Base-by-base conservation (phyloP, 1,140 invertebrate species). In the Theocolax elegans region DNA sequence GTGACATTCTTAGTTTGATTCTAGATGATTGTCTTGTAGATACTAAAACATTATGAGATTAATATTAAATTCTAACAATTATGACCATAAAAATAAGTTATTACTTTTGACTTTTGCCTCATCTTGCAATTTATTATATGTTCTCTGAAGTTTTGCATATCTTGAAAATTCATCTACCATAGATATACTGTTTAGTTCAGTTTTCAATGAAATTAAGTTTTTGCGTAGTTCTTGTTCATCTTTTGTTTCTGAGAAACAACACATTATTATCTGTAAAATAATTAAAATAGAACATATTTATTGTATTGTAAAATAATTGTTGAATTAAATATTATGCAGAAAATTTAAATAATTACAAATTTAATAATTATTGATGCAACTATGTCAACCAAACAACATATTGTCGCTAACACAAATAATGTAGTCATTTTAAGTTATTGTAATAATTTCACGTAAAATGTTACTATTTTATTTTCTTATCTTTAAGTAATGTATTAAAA, bases 121-220 rank as follows among this genome's bases (percentile, higher is more conserved):
- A 66, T 75, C 77, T 48, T 84, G 81, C 0, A 88, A 59, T 77
- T 87, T 86, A 64, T 81, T 87, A 27, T 84, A 81, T 75, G 84
- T 87, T 64, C 89, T 75, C 71, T 89, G 85, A 31, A 89, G 79
- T 76, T 86, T 88, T 1, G 88, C 87, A 81, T 89, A 88, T 73
- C 86, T 89, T n/a, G 88, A 80, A 85, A 90, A 90, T 73, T 90
- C 88, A 80, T 90, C 85, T 2, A 86, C 81, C 80, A 89, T 87
- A 25, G 86, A 88, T 56, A 88, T 81, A 9, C 69, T 71, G 23
- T 73, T 74, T 76, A 89, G 83, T 79, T 89, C 82, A 53, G 80
- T 78, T 76, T 87, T 88, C 3, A 88, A 71, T 53, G 77, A 76
- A 12, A 72, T 74, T 12, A 86, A 66, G 62, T 88, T 81, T 10